Percentiles rank a stretch among this genome's conserved stretches.
These are phyloP conservation scores for Pollenia labialis DNA, from an alignment of 2,888 invertebrate genomes.

Conservation along the genomic window DNA sequence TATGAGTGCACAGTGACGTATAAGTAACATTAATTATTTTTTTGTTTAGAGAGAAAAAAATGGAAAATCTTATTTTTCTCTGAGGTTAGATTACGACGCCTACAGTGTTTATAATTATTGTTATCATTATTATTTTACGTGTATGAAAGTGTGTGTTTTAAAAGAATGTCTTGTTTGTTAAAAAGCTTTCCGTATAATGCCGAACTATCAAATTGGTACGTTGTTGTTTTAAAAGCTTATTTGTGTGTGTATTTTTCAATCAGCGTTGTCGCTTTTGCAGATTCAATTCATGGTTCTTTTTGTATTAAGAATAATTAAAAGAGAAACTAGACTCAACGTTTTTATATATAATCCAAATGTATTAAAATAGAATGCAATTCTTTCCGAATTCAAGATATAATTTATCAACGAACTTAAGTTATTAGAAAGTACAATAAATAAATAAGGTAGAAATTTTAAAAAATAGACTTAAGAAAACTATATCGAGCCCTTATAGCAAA, in stretches of 20 bases:
- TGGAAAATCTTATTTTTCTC: constrained; percentile 20
- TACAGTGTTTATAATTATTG: constrained; percentile 30
- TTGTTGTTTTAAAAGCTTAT: constrained; percentile 46
- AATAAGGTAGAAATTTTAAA: too few species aligned
- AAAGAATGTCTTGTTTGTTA: constrained; percentile 27
- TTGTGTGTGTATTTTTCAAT: not conserved
- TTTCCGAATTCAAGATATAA: too few species aligned
- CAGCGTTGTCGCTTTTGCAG: not conserved
- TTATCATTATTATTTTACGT: not conserved
- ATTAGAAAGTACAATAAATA: too few species aligned
- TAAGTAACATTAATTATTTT: constrained; percentile 61
- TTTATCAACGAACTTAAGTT: too few species aligned
- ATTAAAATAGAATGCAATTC: too few species aligned
- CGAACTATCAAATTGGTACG: constrained; percentile 28
- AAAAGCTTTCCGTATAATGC: constrained; percentile 52
- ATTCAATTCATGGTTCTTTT: too few species aligned
- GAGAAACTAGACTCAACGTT: too few species aligned
- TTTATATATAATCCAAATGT: too few species aligned
- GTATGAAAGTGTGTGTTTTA: not conserved
- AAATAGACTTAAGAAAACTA: too few species aligned
- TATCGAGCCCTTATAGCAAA: too few species aligned
- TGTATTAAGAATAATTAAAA: too few species aligned
- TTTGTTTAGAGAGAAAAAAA: constrained; percentile 31
- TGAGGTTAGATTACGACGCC: constrained; percentile 56
- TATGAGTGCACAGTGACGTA: constrained; percentile 69